Conservation (phyloP, 2,888 invertebrate species). For the Lathronympha strigana region DNA sequence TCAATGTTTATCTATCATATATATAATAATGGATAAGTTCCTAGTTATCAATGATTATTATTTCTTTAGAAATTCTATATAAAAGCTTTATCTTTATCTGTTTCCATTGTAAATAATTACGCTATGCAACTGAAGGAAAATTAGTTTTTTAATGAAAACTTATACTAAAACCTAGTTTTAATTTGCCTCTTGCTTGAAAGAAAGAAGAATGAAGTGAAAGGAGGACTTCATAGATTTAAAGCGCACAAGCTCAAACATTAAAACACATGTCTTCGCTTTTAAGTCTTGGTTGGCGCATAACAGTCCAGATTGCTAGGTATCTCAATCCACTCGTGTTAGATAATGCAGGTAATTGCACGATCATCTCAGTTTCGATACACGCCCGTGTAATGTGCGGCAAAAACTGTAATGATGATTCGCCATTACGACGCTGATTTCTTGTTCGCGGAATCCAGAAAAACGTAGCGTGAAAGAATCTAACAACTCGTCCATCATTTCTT, state of each 20-base stretch:
- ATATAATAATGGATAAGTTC: too few relatives aligned
- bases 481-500: slow-evolving; percentile 1
- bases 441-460: slow-evolving; percentile 33
- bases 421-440: slow-evolving; percentile 29
- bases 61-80: too few relatives aligned
- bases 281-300: background rate
- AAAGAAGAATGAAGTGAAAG: too few relatives aligned
- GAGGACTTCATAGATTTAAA: background rate
- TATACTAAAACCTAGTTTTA: too few relatives aligned
- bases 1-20: too few relatives aligned
- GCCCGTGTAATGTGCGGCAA: slow-evolving; percentile 20
- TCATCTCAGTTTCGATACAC: slow-evolving; percentile 35
- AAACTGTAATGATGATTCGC: slow-evolving; percentile 34
- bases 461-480: slow-evolving; percentile 18
- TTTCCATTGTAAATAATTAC: too few relatives aligned
- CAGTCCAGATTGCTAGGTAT: slow-evolving; percentile 1
- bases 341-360: slow-evolving; percentile 22
- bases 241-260: too few relatives aligned
- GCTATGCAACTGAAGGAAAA: too few relatives aligned
- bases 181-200: too few relatives aligned
- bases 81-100: too few relatives aligned
- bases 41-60: too few relatives aligned
- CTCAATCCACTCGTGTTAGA: slow-evolving; percentile 1
- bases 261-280: background rate
- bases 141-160: too few relatives aligned